Percentiles rank a stretch among this genome's conserved stretches.
phyloP scores from a whole-genome alignment of 1,140 invertebrate species.

The Tetramorium alpestre region DNA sequence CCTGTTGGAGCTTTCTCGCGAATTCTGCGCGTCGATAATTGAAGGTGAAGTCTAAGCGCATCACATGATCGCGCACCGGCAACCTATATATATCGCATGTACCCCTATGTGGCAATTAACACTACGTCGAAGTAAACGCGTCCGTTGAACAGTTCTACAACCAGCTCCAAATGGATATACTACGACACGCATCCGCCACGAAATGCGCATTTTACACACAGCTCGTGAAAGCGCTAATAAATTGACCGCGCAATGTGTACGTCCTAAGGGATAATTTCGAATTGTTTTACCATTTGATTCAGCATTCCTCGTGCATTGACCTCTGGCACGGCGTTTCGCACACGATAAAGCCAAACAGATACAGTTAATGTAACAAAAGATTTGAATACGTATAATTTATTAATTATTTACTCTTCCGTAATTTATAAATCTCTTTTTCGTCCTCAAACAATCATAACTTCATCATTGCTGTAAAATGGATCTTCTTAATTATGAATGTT shows the following conservation, averaged over 20 bases:
- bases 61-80: background rate
- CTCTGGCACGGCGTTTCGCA: background rate
- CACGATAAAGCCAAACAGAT: background rate
- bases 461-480: background rate
- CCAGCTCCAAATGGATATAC: background rate
- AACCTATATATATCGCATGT: background rate
- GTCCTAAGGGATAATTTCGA: background rate
- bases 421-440: background rate
- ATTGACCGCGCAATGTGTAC: conserved; percentile 18
- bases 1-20: background rate
- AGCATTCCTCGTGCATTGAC: background rate
- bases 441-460: background rate
- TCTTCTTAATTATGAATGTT: background rate
- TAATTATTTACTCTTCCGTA: background rate
- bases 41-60: conserved; percentile 4
- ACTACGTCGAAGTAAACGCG: background rate
- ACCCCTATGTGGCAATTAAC: conserved; percentile 34
- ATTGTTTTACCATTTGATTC: conserved; percentile 21
- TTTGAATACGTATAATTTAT: background rate
- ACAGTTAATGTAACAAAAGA: background rate
- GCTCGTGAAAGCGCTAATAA: conserved; percentile 38
- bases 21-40: conserved; percentile 38
- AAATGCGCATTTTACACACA: conserved; percentile 27
- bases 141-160: conserved; percentile 3
- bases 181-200: background rate